Conservation (phyloP, 1,140 invertebrate species). For the Carposina sasakii region DNA sequence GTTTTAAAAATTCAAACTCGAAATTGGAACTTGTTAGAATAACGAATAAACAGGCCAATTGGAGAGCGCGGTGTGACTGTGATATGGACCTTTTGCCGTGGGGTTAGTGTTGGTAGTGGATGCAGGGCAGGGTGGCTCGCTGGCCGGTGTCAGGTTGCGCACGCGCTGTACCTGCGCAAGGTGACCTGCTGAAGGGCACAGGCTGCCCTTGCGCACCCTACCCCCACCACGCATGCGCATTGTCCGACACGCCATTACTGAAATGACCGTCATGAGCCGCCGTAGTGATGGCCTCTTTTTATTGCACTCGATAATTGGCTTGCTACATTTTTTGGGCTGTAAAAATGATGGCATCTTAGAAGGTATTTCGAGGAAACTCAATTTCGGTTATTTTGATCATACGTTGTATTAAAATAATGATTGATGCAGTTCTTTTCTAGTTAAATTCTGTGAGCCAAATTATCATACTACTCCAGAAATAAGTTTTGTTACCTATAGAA, state of each 20-base stretch:
- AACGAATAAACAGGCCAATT: slow-evolving; percentile 22
- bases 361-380: too few species aligned
- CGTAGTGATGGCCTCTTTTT: not conserved
- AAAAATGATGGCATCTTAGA: too few species aligned
- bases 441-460: too few species aligned
- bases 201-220: slow-evolving; percentile 42
- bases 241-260: slow-evolving; percentile 57
- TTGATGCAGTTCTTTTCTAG: too few species aligned
- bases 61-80: not conserved
- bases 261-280: slow-evolving; percentile 43
- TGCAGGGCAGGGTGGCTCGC: slow-evolving; percentile 22
- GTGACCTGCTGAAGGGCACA: slow-evolving; percentile 62
- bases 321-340: too few species aligned
- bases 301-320: too few species aligned
- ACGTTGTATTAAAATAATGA: too few species aligned
- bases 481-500: too few species aligned
- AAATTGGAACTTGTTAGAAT: slow-evolving; percentile 64
- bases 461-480: too few species aligned
- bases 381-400: too few species aligned
- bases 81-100: not conserved
- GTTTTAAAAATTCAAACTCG: slow-evolving; percentile 47
- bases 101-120: not conserved
- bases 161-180: slow-evolving; percentile 63
- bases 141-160: slow-evolving; percentile 55
- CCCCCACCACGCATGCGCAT: slow-evolving; percentile 34